Evolutionary conservation across 2,888 invertebrate genomes (phyloP), one percentile per base, ranked within the genome.

Genomic region (Argyresthia albistria): DNA sequence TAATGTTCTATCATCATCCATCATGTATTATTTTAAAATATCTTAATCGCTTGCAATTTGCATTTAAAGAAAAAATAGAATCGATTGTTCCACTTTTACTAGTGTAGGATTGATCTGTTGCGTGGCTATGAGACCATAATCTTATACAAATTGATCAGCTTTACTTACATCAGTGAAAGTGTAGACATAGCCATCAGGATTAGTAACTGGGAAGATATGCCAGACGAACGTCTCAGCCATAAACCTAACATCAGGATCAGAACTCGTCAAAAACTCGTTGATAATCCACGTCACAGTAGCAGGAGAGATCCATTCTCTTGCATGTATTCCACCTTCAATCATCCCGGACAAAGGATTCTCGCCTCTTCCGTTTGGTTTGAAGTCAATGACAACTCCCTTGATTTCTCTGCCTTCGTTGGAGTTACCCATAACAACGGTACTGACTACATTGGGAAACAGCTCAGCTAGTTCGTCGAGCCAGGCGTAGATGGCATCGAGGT

Each of bases 141-240:
- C 25, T 6, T 25, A 45, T 6, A 45, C 45, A 8, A 14, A 45
- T 8, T 14, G 9, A 35, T 4, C 8, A 11, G 8, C 11, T 4
- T 1, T 53, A 74, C 88, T 83, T 76, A 93, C 93, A 56, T 67
- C 76, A 1, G 83, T 81, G 61, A 92, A 91, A 0, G 92, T 90
- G 63, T 90, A 93, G 1, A 66, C 88, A 66, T 92, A 94, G n/a
- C 94, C 94, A 76, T 94, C 94, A 37, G 93, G 93, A 70, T 94
- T 94, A 1, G 89, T 76, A 0, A 92, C 90, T 0, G 94, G 94
- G 54, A 95, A 86, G 56, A 95, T 88, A 64, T 93, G 92, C 93
- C 93, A 95, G 60, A 94, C 92, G 59, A 92, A 91, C 53, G 83
- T 83, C 57, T 93, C 90, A 1, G 92, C 91, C 61, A 94, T 70